Base-by-base conservation (phyloP, 30 jellyfish, hydroid and myxozoan genomes). In the Rhopilema esculentum region DNA sequence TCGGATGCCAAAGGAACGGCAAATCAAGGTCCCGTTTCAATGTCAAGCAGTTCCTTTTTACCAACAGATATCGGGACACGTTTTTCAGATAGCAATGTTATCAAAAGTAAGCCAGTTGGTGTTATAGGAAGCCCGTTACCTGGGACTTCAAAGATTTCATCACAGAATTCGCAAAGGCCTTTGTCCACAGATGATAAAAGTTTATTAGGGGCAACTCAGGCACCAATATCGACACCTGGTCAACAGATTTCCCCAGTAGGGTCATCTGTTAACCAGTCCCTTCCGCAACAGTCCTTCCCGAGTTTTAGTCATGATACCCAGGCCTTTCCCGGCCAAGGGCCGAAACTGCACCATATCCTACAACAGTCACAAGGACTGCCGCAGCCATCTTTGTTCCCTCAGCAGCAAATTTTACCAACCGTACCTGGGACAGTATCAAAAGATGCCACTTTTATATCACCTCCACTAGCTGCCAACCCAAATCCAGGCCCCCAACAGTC, bases 401-500 rank as follows among this genome's bases (percentile, higher is more conserved):
- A 72, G 72, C 78, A 79, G 20, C 66, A 57, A 1, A 62, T 28
- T 27, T 57, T 67, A 27, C 61, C 75, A 17, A 72, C 92, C 25
- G 91, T 27, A 21, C 69, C 82, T 24, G 51, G 69, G 27, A 15
- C 92, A 30, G 76, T 49, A 30, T n/a, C 82, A 16, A 71, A 21
- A 16, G 93, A 84, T n/a, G 72, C 80, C 24, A 63, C 70, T 16
- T 84, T 84, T 25, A 73, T 73, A 17, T 77, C 86, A 16, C 22
- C 93, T 6, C 53, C 79, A 1, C 68, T 70, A 19, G 81, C 92
- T 16, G 21, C 66, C 1, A 83, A 72, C 50, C 65, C 81, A 9
- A 64, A 68, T 49, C 77, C 91, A 22, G 98, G 91, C 31, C 97
- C 98, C 20, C 96, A 83, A 82, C 69, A 84, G 57, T 93, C 98